Base-by-base conservation (phyloP, 2,113 vertebrate species). In the Oncorhynchus keta region DNA sequence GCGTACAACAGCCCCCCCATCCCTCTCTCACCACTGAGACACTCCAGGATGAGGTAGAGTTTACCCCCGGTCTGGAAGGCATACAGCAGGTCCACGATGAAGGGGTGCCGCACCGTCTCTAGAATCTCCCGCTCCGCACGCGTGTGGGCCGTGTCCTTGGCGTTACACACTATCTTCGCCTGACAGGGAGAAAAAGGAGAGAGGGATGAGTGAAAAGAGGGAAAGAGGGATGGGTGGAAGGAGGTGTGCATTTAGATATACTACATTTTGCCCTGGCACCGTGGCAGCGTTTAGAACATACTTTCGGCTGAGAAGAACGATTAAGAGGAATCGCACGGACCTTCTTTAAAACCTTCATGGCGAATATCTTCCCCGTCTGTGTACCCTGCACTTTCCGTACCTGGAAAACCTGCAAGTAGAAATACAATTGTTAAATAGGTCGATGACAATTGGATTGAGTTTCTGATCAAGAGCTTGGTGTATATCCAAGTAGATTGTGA, bases 11-110 rank as follows among this genome's bases (percentile, higher is more conserved):
- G 4, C 22, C 22, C 45, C 61, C 55, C 57, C 24, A 59, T 48
- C 51, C 28, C 32, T 35, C 32, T 32, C 92, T 79, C 91, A 97
- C 97, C 97, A 8, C 93, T 97, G 81, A 98, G 93, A 90, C 94
- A 97, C 93, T 98, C 97, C 70, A 98, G 93, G 79, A 98, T 98
- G 91, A 98, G 96, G 93, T 98, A 98, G 85, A 98, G 96, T 80
- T 98, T 98, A 76, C 95, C 97, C 0, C 96, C 95, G 0, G 96
- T 98, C 94, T 98, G 97, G 88, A 98, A 98, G 72, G 97, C 97
- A 0, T 98, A 98, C 81, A 95, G 94, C 84, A 98, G 93, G 74
- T 98, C 97, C 49, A 98, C 97, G 1, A 98, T 96, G 91, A 98
- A 98, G 16, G 97, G 96, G 72, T 98, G 97, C 68, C 95, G 94